A percentile compares a stretch with the other conserved stretches of the same genome.
These are phyloP conservation scores for Pogonocichla stellata DNA, from an alignment of 2,113 vertebrate species.

Conservation along the genomic window DNA sequence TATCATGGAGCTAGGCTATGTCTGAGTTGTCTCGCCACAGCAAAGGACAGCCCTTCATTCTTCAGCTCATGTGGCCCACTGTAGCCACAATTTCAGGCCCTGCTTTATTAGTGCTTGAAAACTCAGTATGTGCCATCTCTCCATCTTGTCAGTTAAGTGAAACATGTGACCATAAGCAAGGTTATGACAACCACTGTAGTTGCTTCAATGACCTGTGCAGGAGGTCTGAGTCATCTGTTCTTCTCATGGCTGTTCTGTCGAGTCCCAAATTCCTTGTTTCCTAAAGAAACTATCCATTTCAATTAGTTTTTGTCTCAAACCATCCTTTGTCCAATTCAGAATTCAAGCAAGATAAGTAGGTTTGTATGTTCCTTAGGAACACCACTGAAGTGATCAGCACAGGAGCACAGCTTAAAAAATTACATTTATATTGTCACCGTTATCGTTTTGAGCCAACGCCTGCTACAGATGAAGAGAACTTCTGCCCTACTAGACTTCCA, in stretches of 20 bases:
- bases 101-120: background rate
- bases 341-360: background rate
- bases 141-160: background rate
- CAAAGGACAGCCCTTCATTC: background rate
- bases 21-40: background rate
- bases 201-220: background rate
- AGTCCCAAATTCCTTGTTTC: background rate
- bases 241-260: accelerated
- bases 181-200: background rate
- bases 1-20: accelerated
- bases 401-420: background rate
- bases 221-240: background rate
- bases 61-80: background rate
- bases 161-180: background rate
- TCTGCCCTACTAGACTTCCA: background rate
- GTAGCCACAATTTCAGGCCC: background rate
- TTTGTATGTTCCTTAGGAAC: background rate
- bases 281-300: background rate
- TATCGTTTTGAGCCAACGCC: background rate
- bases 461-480: background rate
- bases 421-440: background rate
- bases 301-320: background rate
- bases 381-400: background rate
- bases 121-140: background rate
- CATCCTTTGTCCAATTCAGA: background rate